Percentiles rank a stretch among this genome's conserved stretches.
phyloP scores from a whole-genome alignment of 1,140 invertebrate species.

The Battus philenor region DNA sequence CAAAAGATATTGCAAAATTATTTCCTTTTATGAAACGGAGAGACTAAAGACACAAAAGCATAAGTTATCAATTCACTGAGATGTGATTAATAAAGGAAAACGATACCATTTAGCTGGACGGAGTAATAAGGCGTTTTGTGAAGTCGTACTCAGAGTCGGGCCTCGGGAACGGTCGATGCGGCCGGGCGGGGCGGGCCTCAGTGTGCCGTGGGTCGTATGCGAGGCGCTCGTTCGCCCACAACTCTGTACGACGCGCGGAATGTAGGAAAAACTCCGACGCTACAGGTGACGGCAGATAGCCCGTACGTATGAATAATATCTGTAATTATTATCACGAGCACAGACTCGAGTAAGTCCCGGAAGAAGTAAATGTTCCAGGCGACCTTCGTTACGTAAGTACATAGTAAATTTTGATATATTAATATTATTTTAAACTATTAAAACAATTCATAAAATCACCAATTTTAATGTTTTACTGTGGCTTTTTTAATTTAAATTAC shows the following conservation, averaged over 20 bases:
- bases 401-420: too few species aligned
- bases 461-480: too few species aligned
- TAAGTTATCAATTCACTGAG: neutral
- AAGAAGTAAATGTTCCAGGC: neutral
- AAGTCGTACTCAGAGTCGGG: constrained; percentile 14
- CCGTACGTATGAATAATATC: neutral
- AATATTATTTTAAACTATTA: too few species aligned
- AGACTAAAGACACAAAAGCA: too few species aligned
- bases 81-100: constrained; percentile 11
- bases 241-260: constrained; percentile 27
- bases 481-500: too few species aligned
- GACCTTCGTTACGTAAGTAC: too few species aligned
- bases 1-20: too few species aligned
- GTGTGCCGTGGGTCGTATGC: constrained; percentile 21
- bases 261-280: constrained; percentile 33
- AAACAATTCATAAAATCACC: too few species aligned
- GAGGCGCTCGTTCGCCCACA: constrained; percentile 25
- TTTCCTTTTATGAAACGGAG: too few species aligned
- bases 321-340: neutral
- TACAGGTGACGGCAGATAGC: constrained; percentile 16
- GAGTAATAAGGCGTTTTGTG: constrained; percentile 34
- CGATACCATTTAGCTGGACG: constrained; percentile 8
- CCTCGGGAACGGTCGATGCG: constrained; percentile 24
- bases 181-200: constrained; percentile 28
- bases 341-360: neutral